Evolutionary conservation across 2,888 invertebrate species (phyloP), one percentile per base, ranked within the genome.

Genomic region (Julus scandinavius): DNA sequence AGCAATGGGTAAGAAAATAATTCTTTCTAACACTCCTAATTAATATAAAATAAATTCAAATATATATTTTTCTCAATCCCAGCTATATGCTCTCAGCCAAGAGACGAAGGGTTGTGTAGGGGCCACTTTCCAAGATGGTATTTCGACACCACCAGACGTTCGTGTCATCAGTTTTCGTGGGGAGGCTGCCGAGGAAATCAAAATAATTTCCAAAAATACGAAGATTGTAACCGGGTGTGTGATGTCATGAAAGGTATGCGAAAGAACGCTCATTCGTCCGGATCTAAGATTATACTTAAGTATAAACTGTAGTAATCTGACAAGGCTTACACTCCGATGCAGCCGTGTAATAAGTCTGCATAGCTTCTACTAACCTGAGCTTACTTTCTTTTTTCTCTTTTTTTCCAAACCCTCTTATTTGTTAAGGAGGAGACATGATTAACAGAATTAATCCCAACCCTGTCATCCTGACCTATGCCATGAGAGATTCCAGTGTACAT

Each of bases 141-240:
- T 93, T 98, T 95, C 92, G 96, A 98, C 92, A 93, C 93, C 45
- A 92, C 94, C 41, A 94, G 94, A 63, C 94, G 94, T 41, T 93
- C 94, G 49, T 99, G 99, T 92, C 95, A 95, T 91, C 94, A 96
- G 6, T 99, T 98, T 92, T 94, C 94, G 88, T 98, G 95, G 93
- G 96, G 96, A 41, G 98, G 98, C 72, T 99, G 99, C 92, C 95
- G 96, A 86, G 97, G 96, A 1, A 98, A 97, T 92, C 94, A 94
- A 83, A 98, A 98, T 92, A 97, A 97, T 92, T 98, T 98, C 92
- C 94, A 94, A 88, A 95, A 95, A 0, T 94, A 95, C 89, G 94
- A 95, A 88, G 94, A 94, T 85, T 97, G 97, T 91, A 94, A 94
- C 89, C 93, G 93, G 40, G 94, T 94, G 15, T 97, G 96, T 91